These are phyloP conservation scores for Adineta ricciae DNA, from an alignment of 2,888 invertebrate species.

Conservation along the genomic window DNA sequence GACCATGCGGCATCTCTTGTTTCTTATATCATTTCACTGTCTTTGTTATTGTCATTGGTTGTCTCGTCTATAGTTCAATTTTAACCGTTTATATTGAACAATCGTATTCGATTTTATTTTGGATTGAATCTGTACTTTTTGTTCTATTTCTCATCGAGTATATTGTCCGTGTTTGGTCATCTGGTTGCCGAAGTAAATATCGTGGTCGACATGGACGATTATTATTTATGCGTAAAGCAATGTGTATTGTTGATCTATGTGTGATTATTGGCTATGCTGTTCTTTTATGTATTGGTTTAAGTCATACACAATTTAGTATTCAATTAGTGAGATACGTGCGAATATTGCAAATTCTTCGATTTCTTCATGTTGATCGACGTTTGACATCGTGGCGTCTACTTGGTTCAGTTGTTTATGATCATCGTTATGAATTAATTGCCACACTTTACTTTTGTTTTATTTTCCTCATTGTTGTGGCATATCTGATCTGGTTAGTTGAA, in stretches of 20 bases:
- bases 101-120: conserved; percentile 3
- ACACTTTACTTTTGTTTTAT: conserved; percentile 28
- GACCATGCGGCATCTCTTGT: conserved; percentile 71
- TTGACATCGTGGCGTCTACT: conserved; percentile 28
- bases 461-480: conserved; percentile 25
- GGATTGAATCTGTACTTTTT: conserved; percentile 25
- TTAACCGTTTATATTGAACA: background rate
- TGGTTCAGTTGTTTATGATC: conserved; percentile 21
- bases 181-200: conserved; percentile 22
- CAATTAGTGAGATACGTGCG: background rate
- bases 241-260: conserved; percentile 27
- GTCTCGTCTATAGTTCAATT: conserved; percentile 17
- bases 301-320: background rate
- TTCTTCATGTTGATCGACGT: conserved; percentile 31
- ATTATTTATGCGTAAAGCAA: conserved; percentile 20
- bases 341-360: conserved; percentile 31
- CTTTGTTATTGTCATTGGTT: conserved; percentile 55
- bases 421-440: conserved; percentile 27
- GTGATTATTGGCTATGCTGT: conserved; percentile 23
- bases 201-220: conserved; percentile 23
- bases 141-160: conserved; percentile 20
- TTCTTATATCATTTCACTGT: conserved; percentile 71
- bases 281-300: background rate
- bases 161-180: conserved; percentile 30
- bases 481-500: conserved; percentile 25